Conservation (phyloP, 2,888 invertebrate species). For the Epinotia brunnichana region DNA sequence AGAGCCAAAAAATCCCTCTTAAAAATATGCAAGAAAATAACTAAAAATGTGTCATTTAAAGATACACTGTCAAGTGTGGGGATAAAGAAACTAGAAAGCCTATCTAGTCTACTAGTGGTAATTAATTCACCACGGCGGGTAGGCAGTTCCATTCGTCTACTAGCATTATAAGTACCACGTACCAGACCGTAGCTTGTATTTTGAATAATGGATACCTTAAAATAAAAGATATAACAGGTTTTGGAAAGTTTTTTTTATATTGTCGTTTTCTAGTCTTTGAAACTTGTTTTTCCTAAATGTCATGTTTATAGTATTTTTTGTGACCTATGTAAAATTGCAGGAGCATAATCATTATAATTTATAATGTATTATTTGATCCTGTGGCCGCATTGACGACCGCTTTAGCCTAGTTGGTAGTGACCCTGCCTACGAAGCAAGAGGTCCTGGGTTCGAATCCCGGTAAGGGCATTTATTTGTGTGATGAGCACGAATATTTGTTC, state of each 20-base stretch:
- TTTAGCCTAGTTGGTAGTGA: too few species aligned
- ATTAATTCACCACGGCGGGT: not conserved
- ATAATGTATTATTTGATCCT: too few species aligned
- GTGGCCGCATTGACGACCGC: too few species aligned
- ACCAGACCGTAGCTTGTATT: not conserved
- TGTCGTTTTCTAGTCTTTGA: not conserved
- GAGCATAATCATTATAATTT: not conserved
- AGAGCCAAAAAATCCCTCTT: too few species aligned
- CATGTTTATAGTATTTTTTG: not conserved
- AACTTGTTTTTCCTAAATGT: conserved; percentile 9
- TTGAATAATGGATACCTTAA: conserved; percentile 10
- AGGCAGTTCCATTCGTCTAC: conserved; percentile 15
- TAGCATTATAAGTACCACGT: conserved; percentile 2
- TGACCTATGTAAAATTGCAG: not conserved
- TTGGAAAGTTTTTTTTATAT: conserved; percentile 9
- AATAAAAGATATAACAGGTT: conserved; percentile 18
- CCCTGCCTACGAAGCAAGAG: too few species aligned
- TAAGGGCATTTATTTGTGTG: too few species aligned
- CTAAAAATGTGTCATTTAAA: too few species aligned
- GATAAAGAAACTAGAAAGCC: too few species aligned
- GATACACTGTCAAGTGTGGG: not conserved
- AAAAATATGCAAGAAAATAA: too few species aligned
- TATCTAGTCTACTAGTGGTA: too few species aligned
- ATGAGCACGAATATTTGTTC: too few species aligned
- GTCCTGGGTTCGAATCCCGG: too few species aligned